phyloP scores from a whole-genome alignment of 2,888 invertebrate genomes.

The Crepidodera aurea region DNA sequence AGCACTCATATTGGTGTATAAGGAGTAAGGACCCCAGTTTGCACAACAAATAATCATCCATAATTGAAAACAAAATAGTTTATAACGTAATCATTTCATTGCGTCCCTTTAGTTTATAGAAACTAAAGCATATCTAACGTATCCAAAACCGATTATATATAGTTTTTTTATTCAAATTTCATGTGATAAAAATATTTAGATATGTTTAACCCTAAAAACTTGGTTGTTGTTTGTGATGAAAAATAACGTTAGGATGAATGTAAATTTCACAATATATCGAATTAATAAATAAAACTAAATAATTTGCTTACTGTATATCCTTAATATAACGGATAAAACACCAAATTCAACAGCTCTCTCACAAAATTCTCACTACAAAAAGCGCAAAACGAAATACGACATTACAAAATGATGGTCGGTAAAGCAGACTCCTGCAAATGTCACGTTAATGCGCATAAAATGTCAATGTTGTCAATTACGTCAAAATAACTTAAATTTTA shows the following conservation, averaged over 20 bases:
- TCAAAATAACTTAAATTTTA: neutral
- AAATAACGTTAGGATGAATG: constrained; percentile 16
- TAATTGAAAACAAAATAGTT: neutral
- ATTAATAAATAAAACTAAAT: constrained; percentile 2
- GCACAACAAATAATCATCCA: neutral
- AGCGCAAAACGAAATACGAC: constrained; percentile 59
- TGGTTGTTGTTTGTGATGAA: constrained; percentile 15
- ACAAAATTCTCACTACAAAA: constrained; percentile 59
- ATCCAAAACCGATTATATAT: constrained; percentile 16
- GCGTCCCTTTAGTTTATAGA: neutral
- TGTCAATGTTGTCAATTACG: neutral
- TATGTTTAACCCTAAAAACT: constrained; percentile 48
- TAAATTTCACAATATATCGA: neutral
- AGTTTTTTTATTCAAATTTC: constrained; percentile 19
- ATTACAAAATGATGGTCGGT: constrained; percentile 39
- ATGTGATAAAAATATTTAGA: constrained; percentile 32
- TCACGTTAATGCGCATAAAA: neutral
- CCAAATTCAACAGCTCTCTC: constrained; percentile 64
- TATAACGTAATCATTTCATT: neutral
- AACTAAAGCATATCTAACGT: neutral
- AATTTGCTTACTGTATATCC: constrained; percentile 38
- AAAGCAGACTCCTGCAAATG: constrained; percentile 25
- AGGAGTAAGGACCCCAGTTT: neutral
- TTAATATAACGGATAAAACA: constrained; percentile 64
- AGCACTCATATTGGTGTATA: too few species aligned